These are phyloP conservation scores for Paracanthobrama guichenoti DNA, from an alignment of 2,113 vertebrate species.

Conservation along the genomic window DNA sequence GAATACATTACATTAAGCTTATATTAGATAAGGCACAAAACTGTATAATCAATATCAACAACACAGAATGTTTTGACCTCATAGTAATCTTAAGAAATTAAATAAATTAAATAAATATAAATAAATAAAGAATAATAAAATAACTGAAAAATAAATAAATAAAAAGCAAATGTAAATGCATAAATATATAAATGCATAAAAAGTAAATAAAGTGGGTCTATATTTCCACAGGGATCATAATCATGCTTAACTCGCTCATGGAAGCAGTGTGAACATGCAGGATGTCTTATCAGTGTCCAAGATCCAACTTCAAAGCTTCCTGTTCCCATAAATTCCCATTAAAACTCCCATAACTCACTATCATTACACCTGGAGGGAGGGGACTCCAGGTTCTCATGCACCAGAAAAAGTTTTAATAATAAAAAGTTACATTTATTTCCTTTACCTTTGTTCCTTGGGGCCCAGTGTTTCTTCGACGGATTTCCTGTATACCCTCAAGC, in stretches of 20 bases:
- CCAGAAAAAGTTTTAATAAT: conserved; percentile 3
- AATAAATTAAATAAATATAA: no score
- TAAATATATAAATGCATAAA: no score
- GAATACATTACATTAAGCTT: background rate
- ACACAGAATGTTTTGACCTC: no score
- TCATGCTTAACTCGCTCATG: background rate
- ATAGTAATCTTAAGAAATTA: no score
- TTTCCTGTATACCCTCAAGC: background rate
- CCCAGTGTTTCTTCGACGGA: background rate
- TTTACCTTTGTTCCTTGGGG: background rate
- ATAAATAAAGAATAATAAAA: no score
- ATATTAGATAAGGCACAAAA: no score
- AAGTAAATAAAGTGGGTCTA: background rate
- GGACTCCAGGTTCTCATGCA: background rate
- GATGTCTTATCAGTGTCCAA: conserved; percentile 52
- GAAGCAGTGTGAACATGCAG: conserved; percentile 46
- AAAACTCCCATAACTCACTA: conserved; percentile 20
- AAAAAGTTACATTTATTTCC: background rate
- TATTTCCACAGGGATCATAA: background rate
- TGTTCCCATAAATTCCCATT: conserved; percentile 23
- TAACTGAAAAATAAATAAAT: no score
- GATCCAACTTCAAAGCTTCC: conserved; percentile 57
- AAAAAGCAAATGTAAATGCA: no score
- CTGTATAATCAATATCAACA: no score
- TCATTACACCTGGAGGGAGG: conserved; percentile 20